These are phyloP conservation scores for Fissipunctia ypsillon DNA, from an alignment of 2,888 invertebrate genomes.

Conservation along the genomic window DNA sequence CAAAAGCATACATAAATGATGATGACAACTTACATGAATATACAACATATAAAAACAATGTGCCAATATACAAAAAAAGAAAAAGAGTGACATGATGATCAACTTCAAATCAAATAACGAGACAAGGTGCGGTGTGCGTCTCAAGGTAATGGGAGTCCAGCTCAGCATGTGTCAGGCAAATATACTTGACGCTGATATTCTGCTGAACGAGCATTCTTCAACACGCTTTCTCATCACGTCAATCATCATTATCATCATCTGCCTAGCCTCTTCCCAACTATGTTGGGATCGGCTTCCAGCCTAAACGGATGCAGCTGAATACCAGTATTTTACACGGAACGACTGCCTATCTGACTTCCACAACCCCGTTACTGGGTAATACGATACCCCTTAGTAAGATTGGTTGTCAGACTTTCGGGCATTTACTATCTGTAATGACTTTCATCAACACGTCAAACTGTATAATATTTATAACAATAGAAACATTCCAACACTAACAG, in stretches of 20 bases:
- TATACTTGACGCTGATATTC: too few relatives aligned
- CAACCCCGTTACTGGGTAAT: background rate
- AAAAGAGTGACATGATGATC: too few relatives aligned
- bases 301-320: background rate
- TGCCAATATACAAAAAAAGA: too few relatives aligned
- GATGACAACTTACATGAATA: too few relatives aligned
- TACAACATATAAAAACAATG: too few relatives aligned
- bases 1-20: too few relatives aligned
- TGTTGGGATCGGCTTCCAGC: background rate
- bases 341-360: background rate
- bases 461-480: too few relatives aligned
- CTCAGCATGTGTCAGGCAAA: too few relatives aligned
- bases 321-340: background rate
- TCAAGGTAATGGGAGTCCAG: too few relatives aligned
- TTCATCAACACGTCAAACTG: too few relatives aligned
- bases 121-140: too few relatives aligned
- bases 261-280: background rate
- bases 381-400: background rate
- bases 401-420: background rate
- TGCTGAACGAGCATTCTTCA: background rate
- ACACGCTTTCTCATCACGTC: background rate
- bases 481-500: background rate
- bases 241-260: background rate
- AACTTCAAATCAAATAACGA: too few relatives aligned
- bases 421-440: background rate